Conservation (phyloP, 2,888 invertebrate genomes). For the Strigamia crassipes region DNA sequence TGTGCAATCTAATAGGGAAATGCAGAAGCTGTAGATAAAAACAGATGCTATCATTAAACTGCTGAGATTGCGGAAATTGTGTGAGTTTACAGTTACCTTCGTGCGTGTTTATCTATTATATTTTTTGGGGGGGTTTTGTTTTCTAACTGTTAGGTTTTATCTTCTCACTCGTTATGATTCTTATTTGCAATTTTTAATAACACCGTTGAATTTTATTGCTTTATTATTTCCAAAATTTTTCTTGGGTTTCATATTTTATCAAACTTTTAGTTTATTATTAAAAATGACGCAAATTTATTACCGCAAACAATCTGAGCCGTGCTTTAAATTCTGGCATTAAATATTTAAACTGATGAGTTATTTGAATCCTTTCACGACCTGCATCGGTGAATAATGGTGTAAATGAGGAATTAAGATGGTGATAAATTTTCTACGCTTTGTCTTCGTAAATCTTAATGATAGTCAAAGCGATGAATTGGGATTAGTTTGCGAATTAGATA, state of each 20-base stretch:
- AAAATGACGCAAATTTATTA: not conserved
- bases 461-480: not conserved
- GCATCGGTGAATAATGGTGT: constrained; percentile 9
- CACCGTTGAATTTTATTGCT: not conserved
- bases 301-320: constrained; percentile 5
- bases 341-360: constrained; percentile 30
- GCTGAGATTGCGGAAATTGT: not conserved
- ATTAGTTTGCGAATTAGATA: not conserved
- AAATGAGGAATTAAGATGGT: constrained; percentile 22
- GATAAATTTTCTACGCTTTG: not conserved
- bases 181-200: not conserved
- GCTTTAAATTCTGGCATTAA: constrained; percentile 22
- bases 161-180: not conserved
- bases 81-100: not conserved
- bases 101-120: not conserved
- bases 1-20: not conserved
- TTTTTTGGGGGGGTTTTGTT: not conserved
- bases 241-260: not conserved
- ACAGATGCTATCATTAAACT: not conserved
- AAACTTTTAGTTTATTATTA: not conserved
- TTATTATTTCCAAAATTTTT: not conserved
- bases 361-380: not conserved
- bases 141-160: not conserved
- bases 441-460: not conserved
- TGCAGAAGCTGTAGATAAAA: not conserved